Conservation (phyloP, 2,888 invertebrate genomes). For the Hypomecis punctinalis region DNA sequence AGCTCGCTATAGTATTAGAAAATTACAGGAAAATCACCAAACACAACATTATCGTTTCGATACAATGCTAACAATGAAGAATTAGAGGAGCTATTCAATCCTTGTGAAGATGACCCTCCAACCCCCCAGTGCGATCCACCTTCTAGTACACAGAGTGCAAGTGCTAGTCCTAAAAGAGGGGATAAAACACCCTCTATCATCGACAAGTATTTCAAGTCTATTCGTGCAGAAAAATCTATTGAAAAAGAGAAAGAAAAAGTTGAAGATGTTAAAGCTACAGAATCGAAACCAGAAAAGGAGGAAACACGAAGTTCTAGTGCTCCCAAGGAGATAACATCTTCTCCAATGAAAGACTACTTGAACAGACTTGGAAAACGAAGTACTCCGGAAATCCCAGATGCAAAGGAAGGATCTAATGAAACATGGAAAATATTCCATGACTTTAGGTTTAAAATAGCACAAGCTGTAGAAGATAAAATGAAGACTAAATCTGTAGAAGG, state of each 20-base stretch:
- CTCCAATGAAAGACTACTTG: conserved; percentile 85
- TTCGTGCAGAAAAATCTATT: conserved; percentile 64
- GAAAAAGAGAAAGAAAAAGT: conserved; percentile 72
- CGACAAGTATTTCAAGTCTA: conserved; percentile 82
- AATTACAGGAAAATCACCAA: conserved; percentile 74
- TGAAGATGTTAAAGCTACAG: conserved; percentile 62
- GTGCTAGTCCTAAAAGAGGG: conserved; percentile 74
- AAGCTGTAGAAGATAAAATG: conserved; percentile 90
- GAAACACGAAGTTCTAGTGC: conserved; percentile 48
- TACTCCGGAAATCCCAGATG: conserved; percentile 84
- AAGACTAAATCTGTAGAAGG: conserved; percentile 88
- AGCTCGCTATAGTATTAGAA: conserved; percentile 35
- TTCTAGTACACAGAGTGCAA: conserved; percentile 65
- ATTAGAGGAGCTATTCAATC: conserved; percentile 87
- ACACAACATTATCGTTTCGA: conserved; percentile 86
- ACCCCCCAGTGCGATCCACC: conserved; percentile 78
- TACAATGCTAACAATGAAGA: conserved; percentile 92
- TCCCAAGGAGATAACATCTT: conserved; percentile 72
- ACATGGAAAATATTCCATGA: conserved; percentile 90
- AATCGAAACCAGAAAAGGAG: conserved; percentile 63
- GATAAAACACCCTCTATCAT: conserved; percentile 78
- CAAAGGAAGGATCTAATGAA: conserved; percentile 81
- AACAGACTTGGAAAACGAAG: conserved; percentile 86
- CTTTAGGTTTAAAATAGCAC: conserved; percentile 90
- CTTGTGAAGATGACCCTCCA: conserved; percentile 85